These are phyloP conservation scores for Leptoteleia sp. DNA, from an alignment of 1,140 invertebrate genomes.

Conservation along the genomic window DNA sequence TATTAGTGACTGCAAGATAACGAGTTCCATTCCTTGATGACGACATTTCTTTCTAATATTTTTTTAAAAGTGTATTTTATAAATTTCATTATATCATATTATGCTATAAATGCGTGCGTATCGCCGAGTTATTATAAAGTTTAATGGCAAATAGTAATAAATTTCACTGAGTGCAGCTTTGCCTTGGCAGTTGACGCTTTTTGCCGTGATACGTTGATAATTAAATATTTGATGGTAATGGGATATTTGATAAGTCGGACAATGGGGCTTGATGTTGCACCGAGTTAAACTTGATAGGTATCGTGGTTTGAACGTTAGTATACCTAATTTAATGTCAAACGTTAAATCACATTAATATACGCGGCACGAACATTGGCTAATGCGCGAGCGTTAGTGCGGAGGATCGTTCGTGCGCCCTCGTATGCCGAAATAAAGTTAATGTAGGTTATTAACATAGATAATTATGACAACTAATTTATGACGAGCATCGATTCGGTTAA, in stretches of 20 bases:
- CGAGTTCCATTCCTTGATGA: too few species aligned
- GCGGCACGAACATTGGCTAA: background rate
- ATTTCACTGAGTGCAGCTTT: too few species aligned
- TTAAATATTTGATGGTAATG: conserved; percentile 20
- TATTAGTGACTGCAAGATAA: too few species aligned
- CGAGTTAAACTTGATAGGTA: background rate
- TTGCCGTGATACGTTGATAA: conserved; percentile 8
- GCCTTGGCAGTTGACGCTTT: conserved; percentile 25
- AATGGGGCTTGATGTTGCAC: conserved; percentile 1
- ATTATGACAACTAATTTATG: too few species aligned
- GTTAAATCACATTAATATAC: conserved; percentile 19
- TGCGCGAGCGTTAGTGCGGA: background rate
- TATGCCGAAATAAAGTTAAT: too few species aligned
- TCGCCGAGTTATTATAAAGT: too few species aligned
- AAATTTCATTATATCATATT: too few species aligned
- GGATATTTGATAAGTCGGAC: background rate
- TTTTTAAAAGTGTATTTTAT: too few species aligned
- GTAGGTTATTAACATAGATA: background rate
- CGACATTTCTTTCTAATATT: too few species aligned
- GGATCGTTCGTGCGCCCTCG: background rate
- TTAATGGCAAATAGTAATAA: too few species aligned
- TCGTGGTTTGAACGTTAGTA: conserved; percentile 4
- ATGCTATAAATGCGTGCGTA: too few species aligned
- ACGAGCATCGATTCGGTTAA: too few species aligned
- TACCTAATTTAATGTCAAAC: conserved; percentile 15